Evolutionary conservation across 1,140 invertebrate genomes (phyloP).

Genomic region (Calliopsis andreniformis): DNA sequence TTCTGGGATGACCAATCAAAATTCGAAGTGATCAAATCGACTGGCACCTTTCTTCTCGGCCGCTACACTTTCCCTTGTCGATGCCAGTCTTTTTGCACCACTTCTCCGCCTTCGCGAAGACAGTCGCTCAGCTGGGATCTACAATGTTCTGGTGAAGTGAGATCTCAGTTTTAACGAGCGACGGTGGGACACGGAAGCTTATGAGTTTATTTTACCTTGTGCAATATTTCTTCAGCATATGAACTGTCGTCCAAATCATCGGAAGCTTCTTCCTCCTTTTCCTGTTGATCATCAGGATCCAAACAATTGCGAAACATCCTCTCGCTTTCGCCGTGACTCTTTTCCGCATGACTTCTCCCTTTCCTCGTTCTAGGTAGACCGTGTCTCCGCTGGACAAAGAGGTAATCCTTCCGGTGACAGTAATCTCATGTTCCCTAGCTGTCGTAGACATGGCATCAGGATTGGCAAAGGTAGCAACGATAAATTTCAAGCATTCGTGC

Average conservation of each 20-base stretch:
- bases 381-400: not conserved
- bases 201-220: not conserved
- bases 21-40: not conserved
- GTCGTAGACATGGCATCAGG: no score
- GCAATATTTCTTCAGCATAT: not conserved
- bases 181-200: not conserved
- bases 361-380: not conserved
- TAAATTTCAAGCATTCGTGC: no score
- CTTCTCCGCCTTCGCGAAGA: not conserved
- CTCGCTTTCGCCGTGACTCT: conserved; percentile 6
- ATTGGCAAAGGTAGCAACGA: no score
- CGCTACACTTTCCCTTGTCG: not conserved
- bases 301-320: not conserved
- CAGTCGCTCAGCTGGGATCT: not conserved
- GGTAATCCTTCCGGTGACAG: not conserved
- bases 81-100: not conserved
- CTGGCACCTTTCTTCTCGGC: not conserved
- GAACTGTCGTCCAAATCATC: not conserved
- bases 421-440: not conserved
- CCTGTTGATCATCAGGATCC: conserved; percentile 8
- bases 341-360: conserved; percentile 1
- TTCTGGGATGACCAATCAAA: no score
- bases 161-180: not conserved
- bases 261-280: not conserved
- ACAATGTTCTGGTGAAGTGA: no score